A percentile compares a stretch with the other conserved stretches of the same genome.
Evolutionary conservation across 1,140 invertebrate genomes (phyloP).

Genomic region (Babylonia areolata): DNA sequence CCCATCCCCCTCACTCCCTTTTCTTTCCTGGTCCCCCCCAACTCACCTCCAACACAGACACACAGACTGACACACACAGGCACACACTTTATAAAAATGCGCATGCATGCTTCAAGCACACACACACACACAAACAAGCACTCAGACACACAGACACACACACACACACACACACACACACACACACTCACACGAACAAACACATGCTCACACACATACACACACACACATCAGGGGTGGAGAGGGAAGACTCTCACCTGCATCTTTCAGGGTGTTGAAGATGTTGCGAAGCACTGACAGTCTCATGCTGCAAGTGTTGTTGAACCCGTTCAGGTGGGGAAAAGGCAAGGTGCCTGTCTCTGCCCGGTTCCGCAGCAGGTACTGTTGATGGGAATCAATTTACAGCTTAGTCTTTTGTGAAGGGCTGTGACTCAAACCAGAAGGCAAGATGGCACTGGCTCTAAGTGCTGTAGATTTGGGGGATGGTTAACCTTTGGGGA

Average conservation of each 20-base stretch:
- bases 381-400: conserved; percentile 60
- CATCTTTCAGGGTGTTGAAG: conserved; percentile 64
- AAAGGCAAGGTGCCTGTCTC: conserved; percentile 67
- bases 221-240: no score
- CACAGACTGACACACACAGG: not conserved
- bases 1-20: no score
- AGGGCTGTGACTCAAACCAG: no score
- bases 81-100: not conserved
- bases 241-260: no score
- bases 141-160: not conserved
- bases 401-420: no score
- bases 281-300: conserved; percentile 63
- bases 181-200: not conserved
- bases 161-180: not conserved
- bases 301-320: conserved; percentile 71
- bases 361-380: conserved; percentile 70
- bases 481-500: no score
- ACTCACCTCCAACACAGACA: no score
- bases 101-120: not conserved
- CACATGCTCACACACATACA: not conserved
- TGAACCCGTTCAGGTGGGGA: conserved; percentile 70
- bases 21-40: no score
- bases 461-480: no score
- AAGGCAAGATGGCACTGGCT: no score
- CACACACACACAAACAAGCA: conserved; percentile 18